Base-by-base conservation (phyloP, 2,888 invertebrate species). In the Catocala sponsa region DNA sequence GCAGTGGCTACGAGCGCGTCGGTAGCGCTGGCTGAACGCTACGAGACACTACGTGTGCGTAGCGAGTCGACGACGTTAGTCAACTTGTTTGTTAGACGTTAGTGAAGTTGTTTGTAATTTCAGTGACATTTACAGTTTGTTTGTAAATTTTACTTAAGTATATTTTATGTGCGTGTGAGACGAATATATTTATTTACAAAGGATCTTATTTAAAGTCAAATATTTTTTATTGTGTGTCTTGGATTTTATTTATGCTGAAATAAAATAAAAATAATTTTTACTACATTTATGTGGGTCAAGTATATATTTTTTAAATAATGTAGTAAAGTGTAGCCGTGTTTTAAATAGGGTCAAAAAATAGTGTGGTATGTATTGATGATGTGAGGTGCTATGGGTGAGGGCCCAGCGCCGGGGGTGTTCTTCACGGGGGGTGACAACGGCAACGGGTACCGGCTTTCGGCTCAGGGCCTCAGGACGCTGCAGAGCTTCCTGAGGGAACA, bases 401-500 rank as follows among this genome's bases (percentile, higher is more conserved):
- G 92, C 41, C 84, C 84, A 43, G 75, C 76, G 43, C 82, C 88
- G 0, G 84, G 87, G 49, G 86, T 91, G 65, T 93, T 89, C 82
- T 92, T 93, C 83, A 81, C 88, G 6, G 70, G 85, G 44, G 88
- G 88, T 62, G 92, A 89, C 78, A 95, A 95, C 74, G 94, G 95
- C 70, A 94, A 94, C 82, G 96, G 96, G 47, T 95, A 95, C 84
- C 90, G 88, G 59, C 87, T 96, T 74, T 95, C 96, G 2, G 94
- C 95, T 10, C 95, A 95, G 62, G 96, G 96, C 11, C 95, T 96
- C 85, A 94, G 95, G 74, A 96, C 96, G 0, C 89, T 96, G 70
- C 96, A 96, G 85, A 90, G 92, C 52, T 96, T 96, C 88, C 91
- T 96, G 54, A 83, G 95, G 73, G 96, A 96, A 70, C 96, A 96